Conservation (phyloP, 2,113 vertebrate species). For the Takifugu bimaculatus region DNA sequence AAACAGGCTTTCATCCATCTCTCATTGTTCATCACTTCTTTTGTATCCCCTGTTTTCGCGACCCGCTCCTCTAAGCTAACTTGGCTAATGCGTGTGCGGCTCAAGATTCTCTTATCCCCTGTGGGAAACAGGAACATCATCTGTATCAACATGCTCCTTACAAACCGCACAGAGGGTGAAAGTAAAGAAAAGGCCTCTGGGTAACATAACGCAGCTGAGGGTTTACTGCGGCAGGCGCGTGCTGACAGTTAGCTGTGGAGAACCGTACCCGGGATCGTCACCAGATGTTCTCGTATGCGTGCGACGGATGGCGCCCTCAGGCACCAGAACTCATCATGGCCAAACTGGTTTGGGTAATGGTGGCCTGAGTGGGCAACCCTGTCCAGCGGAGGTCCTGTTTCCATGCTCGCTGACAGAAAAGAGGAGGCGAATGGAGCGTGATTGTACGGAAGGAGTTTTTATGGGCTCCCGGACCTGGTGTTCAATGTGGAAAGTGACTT, state of each 20-base stretch:
- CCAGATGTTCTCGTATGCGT: slow-evolving; percentile 57
- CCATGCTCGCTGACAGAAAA: neutral
- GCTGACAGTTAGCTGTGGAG: slow-evolving; percentile 59
- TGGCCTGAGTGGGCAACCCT: slow-evolving; percentile 40
- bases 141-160: slow-evolving; percentile 53
- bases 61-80: too few relatives aligned
- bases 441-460: neutral
- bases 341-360: slow-evolving; percentile 36
- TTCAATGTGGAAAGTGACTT: slow-evolving; percentile 36
- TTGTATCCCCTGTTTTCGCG: too few relatives aligned
- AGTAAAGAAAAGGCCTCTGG: slow-evolving; percentile 27
- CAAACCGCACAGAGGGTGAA: slow-evolving; percentile 17
- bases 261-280: slow-evolving; percentile 47
- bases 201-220: slow-evolving; percentile 31
- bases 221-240: slow-evolving; percentile 45
- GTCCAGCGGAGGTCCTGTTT: slow-evolving; percentile 19
- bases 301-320: slow-evolving; percentile 11
- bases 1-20: too few relatives aligned
- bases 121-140: slow-evolving; percentile 48
- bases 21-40: too few relatives aligned
- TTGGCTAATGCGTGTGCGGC: slow-evolving; percentile 9
- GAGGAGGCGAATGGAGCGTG: slow-evolving; percentile 18
- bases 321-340: slow-evolving; percentile 30
- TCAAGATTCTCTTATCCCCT: slow-evolving; percentile 29
- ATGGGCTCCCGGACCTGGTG: slow-evolving; percentile 21